Evolutionary conservation across 2,113 vertebrate genomes (phyloP).

Genomic region (Microtus oregoni): DNA sequence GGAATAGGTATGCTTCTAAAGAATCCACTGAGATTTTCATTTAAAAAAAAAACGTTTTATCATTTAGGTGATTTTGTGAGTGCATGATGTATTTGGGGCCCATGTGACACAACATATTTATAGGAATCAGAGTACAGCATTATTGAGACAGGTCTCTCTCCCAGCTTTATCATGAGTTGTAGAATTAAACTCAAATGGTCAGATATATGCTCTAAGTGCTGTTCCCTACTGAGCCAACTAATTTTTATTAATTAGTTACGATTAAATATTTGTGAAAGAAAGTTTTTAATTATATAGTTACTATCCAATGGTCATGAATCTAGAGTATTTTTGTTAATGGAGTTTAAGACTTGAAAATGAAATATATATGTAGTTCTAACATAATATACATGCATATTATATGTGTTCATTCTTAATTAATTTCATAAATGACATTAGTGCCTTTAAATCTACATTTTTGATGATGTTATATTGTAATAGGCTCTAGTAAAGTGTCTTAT

Average conservation of each 20-base stretch:
- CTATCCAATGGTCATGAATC: background rate
- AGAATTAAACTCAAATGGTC: background rate
- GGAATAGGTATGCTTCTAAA: background rate
- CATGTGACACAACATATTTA: fast-evolving
- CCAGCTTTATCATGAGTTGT: background rate
- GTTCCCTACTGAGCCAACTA: background rate
- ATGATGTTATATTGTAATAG: background rate
- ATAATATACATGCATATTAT: background rate
- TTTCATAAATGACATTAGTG: background rate
- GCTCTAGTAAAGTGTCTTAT: background rate
- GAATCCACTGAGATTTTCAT: background rate
- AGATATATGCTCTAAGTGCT: background rate
- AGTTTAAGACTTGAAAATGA: background rate
- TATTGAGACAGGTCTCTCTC: too few species aligned
- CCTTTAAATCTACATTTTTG: background rate
- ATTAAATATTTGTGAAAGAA: background rate
- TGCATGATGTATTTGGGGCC: background rate
- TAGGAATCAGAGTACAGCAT: background rate
- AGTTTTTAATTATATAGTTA: background rate
- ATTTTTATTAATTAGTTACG: background rate
- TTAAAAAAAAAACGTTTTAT: background rate
- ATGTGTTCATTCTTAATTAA: background rate
- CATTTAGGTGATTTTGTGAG: background rate
- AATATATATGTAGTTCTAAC: background rate
- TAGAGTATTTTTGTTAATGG: background rate